phyloP scores from a whole-genome alignment of 2,113 vertebrate genomes.

The Hiodon alosoides region DNA sequence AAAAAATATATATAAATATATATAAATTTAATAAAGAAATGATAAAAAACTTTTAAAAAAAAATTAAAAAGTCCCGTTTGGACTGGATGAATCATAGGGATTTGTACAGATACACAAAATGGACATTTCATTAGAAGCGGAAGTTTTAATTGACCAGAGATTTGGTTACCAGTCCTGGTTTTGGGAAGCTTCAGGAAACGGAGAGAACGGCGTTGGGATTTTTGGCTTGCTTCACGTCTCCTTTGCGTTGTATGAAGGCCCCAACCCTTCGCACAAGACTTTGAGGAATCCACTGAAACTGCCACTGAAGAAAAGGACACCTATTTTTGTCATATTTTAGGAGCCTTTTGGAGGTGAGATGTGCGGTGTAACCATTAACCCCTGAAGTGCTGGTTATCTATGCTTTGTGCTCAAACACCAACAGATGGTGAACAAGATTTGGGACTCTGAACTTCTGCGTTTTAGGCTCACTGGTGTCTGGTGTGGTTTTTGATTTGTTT shows the following conservation, averaged over 20 bases:
- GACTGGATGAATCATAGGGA: conserved; percentile 59
- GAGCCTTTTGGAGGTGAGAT: too few species aligned
- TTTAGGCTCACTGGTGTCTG: neutral
- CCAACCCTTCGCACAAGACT: neutral
- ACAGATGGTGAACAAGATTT: too few species aligned
- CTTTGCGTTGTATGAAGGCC: too few species aligned
- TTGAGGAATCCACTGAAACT: neutral
- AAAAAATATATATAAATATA: neutral
- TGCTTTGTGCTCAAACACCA: too few species aligned
- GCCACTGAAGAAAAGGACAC: neutral
- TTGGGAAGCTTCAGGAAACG: neutral
- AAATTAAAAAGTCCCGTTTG: conserved; percentile 55
- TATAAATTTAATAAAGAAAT: conserved; percentile 51
- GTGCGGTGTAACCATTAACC: too few species aligned
- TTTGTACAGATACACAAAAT: conserved; percentile 51
- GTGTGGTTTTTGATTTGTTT: too few species aligned
- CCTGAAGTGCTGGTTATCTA: too few species aligned
- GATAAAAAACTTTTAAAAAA: conserved; percentile 49
- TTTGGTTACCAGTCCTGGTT: conserved; percentile 21
- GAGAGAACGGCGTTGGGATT: neutral
- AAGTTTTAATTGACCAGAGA: conserved; percentile 58
- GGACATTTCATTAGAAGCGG: conserved; percentile 63
- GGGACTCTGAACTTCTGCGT: neutral
- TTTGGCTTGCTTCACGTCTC: neutral
- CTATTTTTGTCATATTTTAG: too few species aligned